Evolutionary conservation across 2,797 vertebrate species (phyloP).

Genomic region (Esox masquinongy): DNA sequence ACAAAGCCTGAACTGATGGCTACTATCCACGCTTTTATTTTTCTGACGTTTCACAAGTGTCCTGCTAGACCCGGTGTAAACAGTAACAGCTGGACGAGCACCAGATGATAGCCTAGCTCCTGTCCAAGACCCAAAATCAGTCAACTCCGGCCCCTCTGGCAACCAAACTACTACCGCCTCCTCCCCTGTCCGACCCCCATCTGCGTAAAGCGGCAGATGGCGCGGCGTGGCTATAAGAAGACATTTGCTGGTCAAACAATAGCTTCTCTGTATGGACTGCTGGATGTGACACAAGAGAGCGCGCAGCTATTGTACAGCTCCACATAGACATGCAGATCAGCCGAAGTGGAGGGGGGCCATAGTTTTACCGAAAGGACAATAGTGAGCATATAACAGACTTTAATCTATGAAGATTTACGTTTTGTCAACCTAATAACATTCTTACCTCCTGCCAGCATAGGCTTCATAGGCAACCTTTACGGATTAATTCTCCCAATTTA

Average conservation of each 20-base stretch:
- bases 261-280: slow-evolving; percentile 62
- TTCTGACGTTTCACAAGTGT: slow-evolving; percentile 59
- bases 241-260: slow-evolving; percentile 78
- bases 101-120: slow-evolving; percentile 54
- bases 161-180: slow-evolving; percentile 35
- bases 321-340: slow-evolving; percentile 78
- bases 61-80: slow-evolving; percentile 44
- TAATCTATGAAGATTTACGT: slow-evolving; percentile 52
- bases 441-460: background rate
- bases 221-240: slow-evolving; percentile 60
- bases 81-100: slow-evolving; percentile 62
- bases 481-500: background rate
- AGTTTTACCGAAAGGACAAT: slow-evolving; percentile 19
- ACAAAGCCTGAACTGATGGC: slow-evolving; percentile 9
- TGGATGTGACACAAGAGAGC: slow-evolving; percentile 63
- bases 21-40: slow-evolving; percentile 23
- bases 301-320: slow-evolving; percentile 63
- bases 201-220: slow-evolving; percentile 75
- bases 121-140: slow-evolving; percentile 42
- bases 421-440: slow-evolving; percentile 19
- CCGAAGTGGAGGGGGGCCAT: slow-evolving; percentile 19
- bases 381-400: slow-evolving; percentile 58
- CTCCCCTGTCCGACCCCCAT: slow-evolving; percentile 56
- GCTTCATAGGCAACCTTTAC: background rate
- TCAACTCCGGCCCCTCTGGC: slow-evolving; percentile 33